These are phyloP conservation scores for Mimumesa dahlbomi DNA, from an alignment of 2,888 invertebrate species.

Conservation along the genomic window DNA sequence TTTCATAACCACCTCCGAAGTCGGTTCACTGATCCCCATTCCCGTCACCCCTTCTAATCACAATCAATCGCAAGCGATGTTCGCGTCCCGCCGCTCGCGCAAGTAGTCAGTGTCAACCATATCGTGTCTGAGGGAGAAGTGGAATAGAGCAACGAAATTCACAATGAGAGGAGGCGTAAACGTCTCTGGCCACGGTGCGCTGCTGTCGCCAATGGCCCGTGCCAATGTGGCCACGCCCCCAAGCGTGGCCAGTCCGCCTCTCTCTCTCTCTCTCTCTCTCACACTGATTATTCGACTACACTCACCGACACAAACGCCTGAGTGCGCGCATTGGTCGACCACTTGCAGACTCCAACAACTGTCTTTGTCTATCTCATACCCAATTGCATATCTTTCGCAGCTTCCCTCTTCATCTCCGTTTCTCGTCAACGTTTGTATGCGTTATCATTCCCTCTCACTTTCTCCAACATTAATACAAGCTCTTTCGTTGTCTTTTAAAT, in stretches of 20 bases:
- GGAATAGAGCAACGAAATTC: constrained; percentile 13
- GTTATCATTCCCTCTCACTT: neutral
- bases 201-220: constrained; percentile 78
- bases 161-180: constrained; percentile 73
- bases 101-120: neutral
- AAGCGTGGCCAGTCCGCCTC: constrained; percentile 66
- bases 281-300: constrained; percentile 52
- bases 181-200: constrained; percentile 69
- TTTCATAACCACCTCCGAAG: too few relatives aligned
- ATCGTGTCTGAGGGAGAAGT: neutral
- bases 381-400: neutral
- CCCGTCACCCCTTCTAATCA: too few relatives aligned
- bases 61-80: neutral
- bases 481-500: neutral
- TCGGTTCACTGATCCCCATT: too few relatives aligned
- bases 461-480: neutral
- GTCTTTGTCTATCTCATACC: neutral
- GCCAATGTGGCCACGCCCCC: constrained; percentile 75
- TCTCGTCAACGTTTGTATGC: neutral
- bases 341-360: constrained; percentile 43
- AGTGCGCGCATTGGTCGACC: constrained; percentile 55
- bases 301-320: constrained; percentile 29
- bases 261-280: constrained; percentile 38
- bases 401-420: neutral
- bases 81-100: neutral